Percentiles rank a stretch among this genome's conserved stretches.
Conservation (phyloP, 2,113 vertebrate genomes). For the Cardinalis cardinalis region DNA sequence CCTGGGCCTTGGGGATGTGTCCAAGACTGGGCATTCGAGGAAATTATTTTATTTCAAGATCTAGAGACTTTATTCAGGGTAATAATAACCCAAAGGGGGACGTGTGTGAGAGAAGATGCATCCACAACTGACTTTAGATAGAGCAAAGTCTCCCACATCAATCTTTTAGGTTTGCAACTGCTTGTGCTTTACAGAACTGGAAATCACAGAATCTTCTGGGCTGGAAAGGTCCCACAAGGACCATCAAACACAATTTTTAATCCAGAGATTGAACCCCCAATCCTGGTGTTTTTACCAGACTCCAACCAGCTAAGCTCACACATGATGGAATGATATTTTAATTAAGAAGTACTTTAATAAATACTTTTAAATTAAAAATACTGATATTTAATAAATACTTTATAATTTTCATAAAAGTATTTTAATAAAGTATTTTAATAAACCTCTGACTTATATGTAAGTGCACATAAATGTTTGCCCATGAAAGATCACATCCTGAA, state of each 20-base stretch:
- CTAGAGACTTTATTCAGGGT: neutral
- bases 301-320: neutral
- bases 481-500: neutral
- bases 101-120: rapidly evolving
- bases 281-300: neutral
- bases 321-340: neutral
- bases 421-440: neutral
- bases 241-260: neutral
- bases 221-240: neutral
- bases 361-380: neutral
- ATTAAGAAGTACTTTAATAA: neutral
- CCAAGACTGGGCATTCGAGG: neutral
- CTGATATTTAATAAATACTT: neutral
- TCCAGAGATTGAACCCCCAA: neutral
- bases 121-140: neutral
- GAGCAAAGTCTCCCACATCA: neutral
- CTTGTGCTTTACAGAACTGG: neutral
- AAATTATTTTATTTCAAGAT: neutral
- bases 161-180: neutral
- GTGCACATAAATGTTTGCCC: neutral
- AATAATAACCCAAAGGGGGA: neutral
- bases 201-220: neutral
- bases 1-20: neutral
- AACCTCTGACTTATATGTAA: neutral
- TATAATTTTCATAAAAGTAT: neutral